Evolutionary conservation across 35 echinoderm and acorn worm genomes (phyloP).

Genomic region (Ptychodera flava): DNA sequence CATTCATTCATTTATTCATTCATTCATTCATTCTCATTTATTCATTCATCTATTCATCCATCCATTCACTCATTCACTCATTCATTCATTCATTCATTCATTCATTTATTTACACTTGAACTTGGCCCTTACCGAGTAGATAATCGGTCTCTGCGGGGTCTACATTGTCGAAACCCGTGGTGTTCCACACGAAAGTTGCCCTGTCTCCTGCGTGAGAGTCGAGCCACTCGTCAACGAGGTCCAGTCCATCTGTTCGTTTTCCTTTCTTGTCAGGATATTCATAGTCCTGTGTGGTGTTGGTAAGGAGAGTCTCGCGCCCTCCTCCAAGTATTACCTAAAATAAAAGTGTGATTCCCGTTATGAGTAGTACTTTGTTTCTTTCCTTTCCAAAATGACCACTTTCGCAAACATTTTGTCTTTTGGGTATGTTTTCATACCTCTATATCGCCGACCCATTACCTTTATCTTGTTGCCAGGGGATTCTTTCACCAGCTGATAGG

Average conservation of each 20-base stretch:
- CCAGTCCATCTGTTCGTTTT: conserved; percentile 52
- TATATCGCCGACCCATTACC: no score
- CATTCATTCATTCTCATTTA: no score
- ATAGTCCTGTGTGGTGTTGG: conserved; percentile 29
- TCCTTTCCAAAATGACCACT: neutral
- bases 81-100: no score
- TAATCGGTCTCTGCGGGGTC: conserved; percentile 52
- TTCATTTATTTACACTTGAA: no score
- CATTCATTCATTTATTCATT: no score
- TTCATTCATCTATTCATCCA: no score
- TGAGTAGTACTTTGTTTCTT: neutral
- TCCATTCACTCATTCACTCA: no score
- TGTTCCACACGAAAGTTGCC: conserved; percentile 71
- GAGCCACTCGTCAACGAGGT: conserved; percentile 80
- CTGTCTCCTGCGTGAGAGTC: conserved; percentile 32
- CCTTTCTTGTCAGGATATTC: conserved; percentile 42
- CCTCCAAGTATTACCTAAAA: conserved; percentile 76
- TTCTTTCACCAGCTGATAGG: conserved; percentile 50
- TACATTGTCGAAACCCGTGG: conserved; percentile 52
- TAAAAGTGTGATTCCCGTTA: neutral
- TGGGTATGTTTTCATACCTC: no score
- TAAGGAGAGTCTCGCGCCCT: conserved; percentile 49
- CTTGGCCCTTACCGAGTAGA: conserved; percentile 76
- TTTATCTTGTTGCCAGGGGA: conserved; percentile 36
- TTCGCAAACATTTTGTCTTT: neutral